Conservation (phyloP, 1,140 invertebrate species). For the Neelides sp. region DNA sequence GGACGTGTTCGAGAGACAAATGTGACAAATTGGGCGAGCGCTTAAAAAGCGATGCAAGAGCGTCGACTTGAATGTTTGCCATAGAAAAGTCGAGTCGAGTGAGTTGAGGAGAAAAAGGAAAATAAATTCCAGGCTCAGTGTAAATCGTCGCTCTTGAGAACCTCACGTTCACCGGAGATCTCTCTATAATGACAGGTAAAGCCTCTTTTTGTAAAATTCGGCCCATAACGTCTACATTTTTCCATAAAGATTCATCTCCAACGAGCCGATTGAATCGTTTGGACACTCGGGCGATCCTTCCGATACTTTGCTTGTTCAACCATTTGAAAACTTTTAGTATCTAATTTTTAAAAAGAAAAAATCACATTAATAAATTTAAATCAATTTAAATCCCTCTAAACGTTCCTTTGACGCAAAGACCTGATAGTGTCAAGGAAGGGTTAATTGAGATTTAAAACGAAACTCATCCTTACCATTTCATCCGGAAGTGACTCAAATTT, state of each 20-base stretch:
- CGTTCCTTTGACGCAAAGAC: too few relatives aligned
- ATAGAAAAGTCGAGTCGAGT: constrained; percentile 12
- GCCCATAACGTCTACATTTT: constrained; percentile 14
- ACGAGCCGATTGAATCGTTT: constrained; percentile 18
- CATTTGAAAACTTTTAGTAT: constrained; percentile 18
- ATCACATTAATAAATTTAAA: too few relatives aligned
- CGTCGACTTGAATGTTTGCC: too few relatives aligned
- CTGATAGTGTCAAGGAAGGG: too few relatives aligned
- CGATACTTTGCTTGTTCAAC: constrained; percentile 13
- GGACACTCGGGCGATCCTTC: constrained; percentile 9
- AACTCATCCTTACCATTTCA: too few relatives aligned
- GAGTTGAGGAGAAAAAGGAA: neutral
- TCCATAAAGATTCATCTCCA: constrained; percentile 26
- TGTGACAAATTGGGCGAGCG: constrained; percentile 15
- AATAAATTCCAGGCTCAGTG: neutral
- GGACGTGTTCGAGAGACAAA: constrained; percentile 23
- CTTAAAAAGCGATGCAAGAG: too few relatives aligned
- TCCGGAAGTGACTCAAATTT: too few relatives aligned
- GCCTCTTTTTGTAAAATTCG: constrained; percentile 8
- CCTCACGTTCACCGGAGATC: constrained; percentile 17
- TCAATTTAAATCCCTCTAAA: too few relatives aligned
- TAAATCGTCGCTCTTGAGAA: constrained; percentile 17
- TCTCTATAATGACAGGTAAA: constrained; percentile 9
- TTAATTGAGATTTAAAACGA: too few relatives aligned
- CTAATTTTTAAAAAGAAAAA: too few relatives aligned